Conservation (phyloP, 2,797 vertebrate species). For the Anas bernieri region DNA sequence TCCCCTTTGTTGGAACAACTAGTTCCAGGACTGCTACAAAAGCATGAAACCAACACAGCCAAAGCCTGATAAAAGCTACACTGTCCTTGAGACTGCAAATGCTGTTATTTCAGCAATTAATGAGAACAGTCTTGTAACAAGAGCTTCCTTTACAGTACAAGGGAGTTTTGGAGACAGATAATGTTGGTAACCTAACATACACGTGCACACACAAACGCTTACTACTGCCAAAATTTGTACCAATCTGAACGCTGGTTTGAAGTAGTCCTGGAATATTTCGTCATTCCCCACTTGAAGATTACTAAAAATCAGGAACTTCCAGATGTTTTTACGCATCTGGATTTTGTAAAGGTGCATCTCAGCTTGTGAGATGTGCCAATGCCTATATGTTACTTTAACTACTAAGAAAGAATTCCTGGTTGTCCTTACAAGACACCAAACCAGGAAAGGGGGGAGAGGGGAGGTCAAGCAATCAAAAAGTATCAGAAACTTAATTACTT, state of each 20-base stretch:
- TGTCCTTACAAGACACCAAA: constrained; percentile 20
- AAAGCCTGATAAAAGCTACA: background rate
- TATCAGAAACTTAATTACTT: constrained; percentile 41
- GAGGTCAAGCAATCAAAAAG: constrained; percentile 35
- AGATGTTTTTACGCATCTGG: background rate
- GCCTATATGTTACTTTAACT: background rate
- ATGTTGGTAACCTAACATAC: background rate
- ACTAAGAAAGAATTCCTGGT: background rate
- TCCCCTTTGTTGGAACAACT: background rate
- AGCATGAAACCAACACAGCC: background rate
- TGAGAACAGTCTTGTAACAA: background rate
- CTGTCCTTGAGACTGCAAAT: fast-evolving
- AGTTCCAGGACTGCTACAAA: background rate
- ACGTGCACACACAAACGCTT: background rate
- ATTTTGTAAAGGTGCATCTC: background rate
- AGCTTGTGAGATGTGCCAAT: background rate
- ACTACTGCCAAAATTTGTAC: background rate
- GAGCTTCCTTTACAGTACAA: background rate
- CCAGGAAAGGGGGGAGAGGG: background rate
- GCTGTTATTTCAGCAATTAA: background rate
- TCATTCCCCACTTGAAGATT: background rate
- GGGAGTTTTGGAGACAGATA: background rate
- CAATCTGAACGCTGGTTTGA: background rate
- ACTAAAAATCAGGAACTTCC: background rate
- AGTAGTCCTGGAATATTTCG: background rate